Evolutionary conservation across 2,888 invertebrate genomes (phyloP), one percentile per base, ranked within the genome.

Genomic region (Leptopilina myrica): DNA sequence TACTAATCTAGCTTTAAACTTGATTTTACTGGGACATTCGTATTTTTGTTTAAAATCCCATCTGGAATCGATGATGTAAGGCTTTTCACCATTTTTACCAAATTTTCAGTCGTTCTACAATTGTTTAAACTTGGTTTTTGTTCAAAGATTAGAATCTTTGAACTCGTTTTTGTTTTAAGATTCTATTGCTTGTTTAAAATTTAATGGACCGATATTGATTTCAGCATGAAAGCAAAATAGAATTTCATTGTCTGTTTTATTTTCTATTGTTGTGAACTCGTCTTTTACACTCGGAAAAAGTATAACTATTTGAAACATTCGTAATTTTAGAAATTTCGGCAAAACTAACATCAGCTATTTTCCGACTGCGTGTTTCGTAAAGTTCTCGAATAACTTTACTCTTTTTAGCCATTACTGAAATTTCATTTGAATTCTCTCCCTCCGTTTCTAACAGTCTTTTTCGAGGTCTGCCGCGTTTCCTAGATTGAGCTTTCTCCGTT

Each of bases 281-380:
- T 77, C 59, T 67, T 77, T 69, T 11, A 67, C n/a, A 59, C 7
- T 59, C 15, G 59, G 59, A n/a, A 15, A 59, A 59, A n/a, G n/a
- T 59, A n/a, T 59, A 59, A 76, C 77, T 64, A 79, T 77, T 56
- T 80, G 80, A 78, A 80, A 83, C 69, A 53, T 79, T 75, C 77
- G 81, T 66, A 26, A 5, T 7, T 66, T 66, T 26, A 14, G 66
- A 76, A 69, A 79, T 80, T 69, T 53, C 9, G 26, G 73, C 79
- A 65, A 77, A 79, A 26, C 79, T 77, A 56, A 75, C 77, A 75
- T 79, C 79, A 46, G 77, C 15, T 56, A 79, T 66, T 75, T 33
- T 67, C 53, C 53, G 73, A 69, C 76, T 81, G 40, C 69, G 64
- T 20, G 9, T 66, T 9, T 66, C 66, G 66, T 66, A 66, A 66